Evolutionary conservation across 64 coral and sea anemone genomes (phyloP), one percentile per base, ranked within the genome.

Genomic region (Actinia tenebrosa): DNA sequence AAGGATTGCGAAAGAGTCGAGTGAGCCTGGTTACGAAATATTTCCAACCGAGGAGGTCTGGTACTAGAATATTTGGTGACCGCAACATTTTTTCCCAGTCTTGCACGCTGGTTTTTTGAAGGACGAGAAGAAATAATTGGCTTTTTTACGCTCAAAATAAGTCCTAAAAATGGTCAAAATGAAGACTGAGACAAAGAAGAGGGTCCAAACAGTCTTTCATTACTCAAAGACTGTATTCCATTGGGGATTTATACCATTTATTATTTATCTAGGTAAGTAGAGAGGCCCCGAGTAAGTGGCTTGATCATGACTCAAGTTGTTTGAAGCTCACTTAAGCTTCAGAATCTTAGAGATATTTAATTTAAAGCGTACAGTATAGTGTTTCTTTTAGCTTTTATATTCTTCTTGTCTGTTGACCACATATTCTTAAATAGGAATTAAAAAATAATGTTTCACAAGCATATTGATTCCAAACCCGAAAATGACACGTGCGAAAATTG

Each of bases 171-270:
- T 85, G 86, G 75, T 59, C 23, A 84, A 66, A 18, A 89, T 94
- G 89, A 94, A 81, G 84, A 83, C 78, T 55, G 95, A 98, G 55
- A 98, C 95, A 1, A 98, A 98, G 66, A 98, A 89, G 59, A 84
- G 95, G 44, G 89, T 98, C 42, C 92, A 98, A 64, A 94, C 87
- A 45, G 92, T 98, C 8, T 72, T 98, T 11, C 86, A 86, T 89
- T 56, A 88, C 60, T 83, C 89, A 10, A 98, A 98, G 87, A 98
- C 95, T 47, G 85, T 87, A 25, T 98, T 98, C 80, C 92, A 98
- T 84, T 98, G 92, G 89, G 95, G 95, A 69, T 98, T 98, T 55
- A 89, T 98, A 84, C 95, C 95, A 58, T 66, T 98, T 14, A 98
- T 98, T 66, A 94, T 98, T 20, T 98, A 98, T 84, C 60, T 98